phyloP scores from a whole-genome alignment of 2,888 invertebrate genomes.

The Psococerastis gibbosa region DNA sequence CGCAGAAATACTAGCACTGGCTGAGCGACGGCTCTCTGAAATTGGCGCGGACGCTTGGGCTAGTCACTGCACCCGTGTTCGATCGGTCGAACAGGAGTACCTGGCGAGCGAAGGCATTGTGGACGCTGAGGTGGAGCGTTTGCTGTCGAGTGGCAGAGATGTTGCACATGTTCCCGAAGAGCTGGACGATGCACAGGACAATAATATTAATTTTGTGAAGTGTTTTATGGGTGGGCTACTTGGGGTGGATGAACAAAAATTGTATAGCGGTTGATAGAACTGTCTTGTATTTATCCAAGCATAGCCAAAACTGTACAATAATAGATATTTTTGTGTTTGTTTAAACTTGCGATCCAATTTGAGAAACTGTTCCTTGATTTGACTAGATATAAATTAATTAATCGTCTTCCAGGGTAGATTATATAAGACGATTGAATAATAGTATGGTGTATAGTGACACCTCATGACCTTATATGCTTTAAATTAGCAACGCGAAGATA shows the following conservation, averaged over 20 bases:
- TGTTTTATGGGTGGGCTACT: constrained; percentile 7
- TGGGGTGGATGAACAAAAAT: constrained; percentile 3
- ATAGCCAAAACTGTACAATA: too few species aligned
- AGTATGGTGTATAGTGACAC: too few species aligned
- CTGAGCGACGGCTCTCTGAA: not conserved
- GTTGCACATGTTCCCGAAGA: not conserved
- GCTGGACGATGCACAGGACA: not conserved
- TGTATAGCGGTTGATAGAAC: not conserved
- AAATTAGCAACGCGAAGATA: too few species aligned
- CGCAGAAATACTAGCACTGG: too few species aligned
- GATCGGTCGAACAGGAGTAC: constrained; percentile 4
- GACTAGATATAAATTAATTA: too few species aligned
- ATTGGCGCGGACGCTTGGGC: constrained; percentile 2
- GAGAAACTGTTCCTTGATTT: too few species aligned
- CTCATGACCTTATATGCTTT: too few species aligned
- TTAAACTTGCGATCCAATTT: too few species aligned
- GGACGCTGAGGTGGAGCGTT: not conserved
- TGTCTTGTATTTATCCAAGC: too few species aligned
- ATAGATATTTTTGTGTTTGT: too few species aligned
- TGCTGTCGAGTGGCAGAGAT: not conserved
- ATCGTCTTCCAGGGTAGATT: too few species aligned
- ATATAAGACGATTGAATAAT: too few species aligned
- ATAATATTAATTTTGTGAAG: constrained; percentile 4
- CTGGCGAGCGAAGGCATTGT: constrained; percentile 8
- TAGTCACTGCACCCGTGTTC: not conserved